Evolutionary conservation across 2,888 invertebrate species (phyloP).

Genomic region (Ecdyonurus torrentis): DNA sequence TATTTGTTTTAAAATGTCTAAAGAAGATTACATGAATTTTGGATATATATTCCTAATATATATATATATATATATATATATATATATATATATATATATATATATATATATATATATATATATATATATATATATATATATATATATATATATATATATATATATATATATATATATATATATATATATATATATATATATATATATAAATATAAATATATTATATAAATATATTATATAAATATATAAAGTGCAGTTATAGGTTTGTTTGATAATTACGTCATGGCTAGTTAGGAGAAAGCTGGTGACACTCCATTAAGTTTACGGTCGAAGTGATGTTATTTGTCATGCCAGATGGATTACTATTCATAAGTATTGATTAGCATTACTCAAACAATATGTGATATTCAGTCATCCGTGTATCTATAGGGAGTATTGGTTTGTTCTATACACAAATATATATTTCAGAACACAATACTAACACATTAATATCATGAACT

Average conservation of each 20-base stretch:
- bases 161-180: no score
- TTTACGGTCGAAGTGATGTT: not conserved
- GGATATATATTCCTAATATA: no score
- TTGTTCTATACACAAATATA: not conserved
- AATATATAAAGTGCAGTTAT: not conserved
- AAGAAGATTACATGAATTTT: no score
- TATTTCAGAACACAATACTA: not conserved
- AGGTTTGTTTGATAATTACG: not conserved
- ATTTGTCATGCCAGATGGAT: not conserved
- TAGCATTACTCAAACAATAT: not conserved
- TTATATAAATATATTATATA: not conserved
- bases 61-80: no score
- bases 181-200: no score
- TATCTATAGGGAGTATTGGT: not conserved
- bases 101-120: no score
- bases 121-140: no score
- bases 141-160: no score
- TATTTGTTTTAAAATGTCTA: no score
- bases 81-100: no score
- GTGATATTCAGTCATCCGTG: not conserved
- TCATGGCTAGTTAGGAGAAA: no score
- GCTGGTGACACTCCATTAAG: not conserved
- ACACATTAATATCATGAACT: not conserved
- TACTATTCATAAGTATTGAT: not conserved
- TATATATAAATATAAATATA: no score